These are phyloP conservation scores for Lycaon pictus DNA, from an alignment of 2,113 vertebrate species.

Conservation along the genomic window DNA sequence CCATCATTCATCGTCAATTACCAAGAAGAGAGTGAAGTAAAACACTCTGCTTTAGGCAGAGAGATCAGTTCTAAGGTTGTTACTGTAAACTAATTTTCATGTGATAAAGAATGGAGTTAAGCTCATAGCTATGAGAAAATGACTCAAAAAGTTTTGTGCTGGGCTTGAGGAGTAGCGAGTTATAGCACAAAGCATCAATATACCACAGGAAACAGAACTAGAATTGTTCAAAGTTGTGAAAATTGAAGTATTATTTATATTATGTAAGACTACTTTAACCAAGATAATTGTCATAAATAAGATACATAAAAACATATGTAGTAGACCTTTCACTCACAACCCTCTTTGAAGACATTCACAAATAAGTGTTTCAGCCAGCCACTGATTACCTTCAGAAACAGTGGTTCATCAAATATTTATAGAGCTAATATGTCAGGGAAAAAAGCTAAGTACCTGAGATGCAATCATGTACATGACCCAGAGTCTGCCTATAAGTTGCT, in stretches of 20 bases:
- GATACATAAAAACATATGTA: background rate
- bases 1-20: conserved; percentile 25
- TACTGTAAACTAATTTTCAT: background rate
- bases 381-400: background rate
- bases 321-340: background rate
- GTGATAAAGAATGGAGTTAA: conserved; percentile 41
- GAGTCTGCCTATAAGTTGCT: background rate
- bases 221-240: background rate
- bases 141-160: background rate
- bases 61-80: background rate
- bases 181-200: background rate
- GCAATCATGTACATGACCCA: background rate
- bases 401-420: background rate
- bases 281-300: background rate
- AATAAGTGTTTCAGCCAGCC: background rate
- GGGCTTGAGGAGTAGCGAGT: background rate
- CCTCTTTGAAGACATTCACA: background rate
- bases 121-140: background rate
- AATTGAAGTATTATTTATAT: background rate
- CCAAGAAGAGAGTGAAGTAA: background rate
- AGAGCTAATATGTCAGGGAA: background rate
- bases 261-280: background rate
- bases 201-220: background rate
- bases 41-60: background rate
- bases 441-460: background rate